Conservation (phyloP, 2,888 invertebrate species). For the Nomada goodeniana region DNA sequence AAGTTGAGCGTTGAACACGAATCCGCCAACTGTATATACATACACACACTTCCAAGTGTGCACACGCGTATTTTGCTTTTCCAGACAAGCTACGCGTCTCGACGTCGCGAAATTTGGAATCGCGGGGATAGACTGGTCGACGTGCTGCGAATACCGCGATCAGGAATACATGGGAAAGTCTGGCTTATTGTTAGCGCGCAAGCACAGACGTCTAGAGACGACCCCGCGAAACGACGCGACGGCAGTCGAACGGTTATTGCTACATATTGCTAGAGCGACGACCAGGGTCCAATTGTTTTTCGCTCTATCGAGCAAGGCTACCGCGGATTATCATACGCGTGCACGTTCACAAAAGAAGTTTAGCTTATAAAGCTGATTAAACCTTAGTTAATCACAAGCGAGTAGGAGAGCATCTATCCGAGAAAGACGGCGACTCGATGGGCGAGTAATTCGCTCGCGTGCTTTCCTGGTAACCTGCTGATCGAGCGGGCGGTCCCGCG, state of each 20-base stretch:
- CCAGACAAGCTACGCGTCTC: too few relatives aligned
- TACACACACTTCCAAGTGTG: too few relatives aligned
- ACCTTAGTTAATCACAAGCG: constrained; percentile 83
- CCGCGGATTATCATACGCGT: constrained; percentile 82
- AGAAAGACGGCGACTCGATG: neutral
- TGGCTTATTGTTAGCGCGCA: neutral
- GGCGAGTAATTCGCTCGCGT: constrained; percentile 44
- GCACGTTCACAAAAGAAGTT: constrained; percentile 83
- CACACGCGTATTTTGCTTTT: too few relatives aligned
- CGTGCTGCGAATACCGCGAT: constrained; percentile 77
- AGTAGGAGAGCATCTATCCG: constrained; percentile 74
- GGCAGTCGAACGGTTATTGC: neutral
- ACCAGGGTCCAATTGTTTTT: constrained; percentile 33
- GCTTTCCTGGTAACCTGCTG: constrained; percentile 68
- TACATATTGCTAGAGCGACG: neutral
- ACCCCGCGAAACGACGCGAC: neutral
- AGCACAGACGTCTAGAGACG: too few relatives aligned
- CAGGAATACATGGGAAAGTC: constrained; percentile 63
- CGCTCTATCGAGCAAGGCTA: constrained; percentile 68
- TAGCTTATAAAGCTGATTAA: constrained; percentile 84
- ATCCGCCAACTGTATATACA: too few relatives aligned
- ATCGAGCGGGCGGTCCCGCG: constrained; percentile 81
- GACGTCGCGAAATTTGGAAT: too few relatives aligned
- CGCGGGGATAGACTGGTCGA: constrained; percentile 53
- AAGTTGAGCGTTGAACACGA: too few relatives aligned